Evolutionary conservation across 1,140 invertebrate species (phyloP).

Genomic region (Adelges cooleyi): DNA sequence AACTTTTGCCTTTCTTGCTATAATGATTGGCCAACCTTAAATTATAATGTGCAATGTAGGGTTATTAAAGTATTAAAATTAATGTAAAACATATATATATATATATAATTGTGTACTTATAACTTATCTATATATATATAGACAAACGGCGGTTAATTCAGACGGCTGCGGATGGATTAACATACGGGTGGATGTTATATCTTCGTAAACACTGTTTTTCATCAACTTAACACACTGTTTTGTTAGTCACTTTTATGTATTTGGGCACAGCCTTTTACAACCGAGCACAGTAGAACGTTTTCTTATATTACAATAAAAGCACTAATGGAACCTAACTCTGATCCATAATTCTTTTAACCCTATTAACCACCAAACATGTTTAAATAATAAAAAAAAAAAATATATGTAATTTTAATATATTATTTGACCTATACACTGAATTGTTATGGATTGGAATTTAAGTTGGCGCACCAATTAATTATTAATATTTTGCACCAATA

Average conservation of each 20-base stretch:
- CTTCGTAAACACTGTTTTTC: background rate
- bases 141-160: background rate
- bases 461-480: constrained; percentile 2
- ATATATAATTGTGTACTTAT: too few relatives aligned
- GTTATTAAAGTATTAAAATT: too few relatives aligned
- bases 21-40: too few relatives aligned
- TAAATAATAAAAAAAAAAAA: too few relatives aligned
- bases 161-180: constrained; percentile 9
- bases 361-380: too few relatives aligned
- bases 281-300: constrained; percentile 2
- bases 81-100: too few relatives aligned
- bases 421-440: too few relatives aligned
- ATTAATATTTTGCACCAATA: constrained; percentile 13
- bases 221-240: too few relatives aligned
- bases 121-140: too few relatives aligned
- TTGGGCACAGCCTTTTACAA: background rate
- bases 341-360: background rate
- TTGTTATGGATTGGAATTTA: constrained; percentile 7
- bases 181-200: background rate
- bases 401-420: too few relatives aligned
- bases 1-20: too few relatives aligned
- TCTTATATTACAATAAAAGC: background rate
- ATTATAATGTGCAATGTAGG: too few relatives aligned
- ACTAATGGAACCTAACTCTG: background rate
- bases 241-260: background rate